Conservation (phyloP, 2,888 invertebrate genomes). For the Agrotis segetum region DNA sequence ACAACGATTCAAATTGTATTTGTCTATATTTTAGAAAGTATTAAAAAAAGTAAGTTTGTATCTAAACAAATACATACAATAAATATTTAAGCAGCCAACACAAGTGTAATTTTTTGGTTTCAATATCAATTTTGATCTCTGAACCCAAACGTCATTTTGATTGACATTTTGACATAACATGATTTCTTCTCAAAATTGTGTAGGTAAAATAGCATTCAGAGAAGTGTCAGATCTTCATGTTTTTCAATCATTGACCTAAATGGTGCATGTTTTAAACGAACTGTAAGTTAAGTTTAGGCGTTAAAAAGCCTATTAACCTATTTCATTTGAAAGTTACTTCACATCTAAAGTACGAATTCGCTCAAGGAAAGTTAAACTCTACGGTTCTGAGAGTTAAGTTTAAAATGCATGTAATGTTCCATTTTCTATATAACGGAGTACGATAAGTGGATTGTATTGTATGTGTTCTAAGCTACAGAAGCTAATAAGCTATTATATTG, state of each 20-base stretch:
- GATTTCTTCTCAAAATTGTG: slow-evolving; percentile 55
- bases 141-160: slow-evolving; percentile 48
- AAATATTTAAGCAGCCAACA: slow-evolving; percentile 38
- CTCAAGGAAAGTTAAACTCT: slow-evolving; percentile 59
- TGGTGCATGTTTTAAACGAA: slow-evolving; percentile 82
- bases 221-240: slow-evolving; percentile 47
- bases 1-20: too few species aligned
- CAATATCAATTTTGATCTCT: slow-evolving; percentile 54
- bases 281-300: slow-evolving; percentile 84
- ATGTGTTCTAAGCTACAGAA: slow-evolving; percentile 67
- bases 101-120: slow-evolving; percentile 24
- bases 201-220: slow-evolving; percentile 31
- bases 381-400: slow-evolving; percentile 40
- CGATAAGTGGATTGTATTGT: slow-evolving; percentile 73
- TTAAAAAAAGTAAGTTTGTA: slow-evolving; percentile 25
- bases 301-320: slow-evolving; percentile 89
- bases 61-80: slow-evolving; percentile 23
- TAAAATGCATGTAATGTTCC: slow-evolving; percentile 29
- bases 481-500: slow-evolving; percentile 67
- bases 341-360: slow-evolving; percentile 63
- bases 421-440: slow-evolving; percentile 66
- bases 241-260: slow-evolving; percentile 77
- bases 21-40: slow-evolving; percentile 31
- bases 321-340: slow-evolving; percentile 86
- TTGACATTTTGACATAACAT: slow-evolving; percentile 61